These are phyloP conservation scores for human DNA, from an alignment of 2,113 vertebrate species.

Conservation along the genomic window DNA sequence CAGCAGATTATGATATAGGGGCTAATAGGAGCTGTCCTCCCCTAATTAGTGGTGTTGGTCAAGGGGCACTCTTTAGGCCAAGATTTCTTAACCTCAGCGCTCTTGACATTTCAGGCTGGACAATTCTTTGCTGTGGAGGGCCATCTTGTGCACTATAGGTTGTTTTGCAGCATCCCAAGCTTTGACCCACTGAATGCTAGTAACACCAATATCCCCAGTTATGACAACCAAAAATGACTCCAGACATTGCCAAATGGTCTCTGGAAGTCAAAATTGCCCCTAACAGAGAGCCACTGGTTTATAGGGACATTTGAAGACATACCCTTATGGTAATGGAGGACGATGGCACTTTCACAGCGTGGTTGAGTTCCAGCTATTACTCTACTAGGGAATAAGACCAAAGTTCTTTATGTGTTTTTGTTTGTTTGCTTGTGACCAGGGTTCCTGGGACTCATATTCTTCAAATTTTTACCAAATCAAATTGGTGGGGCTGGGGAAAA, in stretches of 20 bases:
- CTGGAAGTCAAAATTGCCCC: background rate
- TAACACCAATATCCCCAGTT: background rate
- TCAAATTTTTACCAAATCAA: background rate
- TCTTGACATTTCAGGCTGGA: background rate
- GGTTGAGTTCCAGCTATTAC: background rate
- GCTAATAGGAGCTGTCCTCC: background rate
- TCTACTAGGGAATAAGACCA: background rate
- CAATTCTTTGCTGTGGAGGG: background rate
- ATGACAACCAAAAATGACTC: background rate
- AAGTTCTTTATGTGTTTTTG: background rate
- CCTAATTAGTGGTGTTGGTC: background rate
- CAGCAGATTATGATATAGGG: background rate
- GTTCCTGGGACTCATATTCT: background rate
- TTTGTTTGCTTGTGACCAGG: conserved; percentile 20
- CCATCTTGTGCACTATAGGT: background rate
- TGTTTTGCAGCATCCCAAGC: background rate
- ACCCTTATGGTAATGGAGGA: background rate
- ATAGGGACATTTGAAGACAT: background rate
- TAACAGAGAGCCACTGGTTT: background rate
- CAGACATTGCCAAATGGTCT: background rate
- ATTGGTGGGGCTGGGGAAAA: background rate
- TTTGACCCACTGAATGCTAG: background rate
- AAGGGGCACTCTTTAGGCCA: background rate
- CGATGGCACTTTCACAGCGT: background rate
- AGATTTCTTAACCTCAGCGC: background rate